phyloP scores from a whole-genome alignment of 2,888 invertebrate species.

The Dasypolia templi region DNA sequence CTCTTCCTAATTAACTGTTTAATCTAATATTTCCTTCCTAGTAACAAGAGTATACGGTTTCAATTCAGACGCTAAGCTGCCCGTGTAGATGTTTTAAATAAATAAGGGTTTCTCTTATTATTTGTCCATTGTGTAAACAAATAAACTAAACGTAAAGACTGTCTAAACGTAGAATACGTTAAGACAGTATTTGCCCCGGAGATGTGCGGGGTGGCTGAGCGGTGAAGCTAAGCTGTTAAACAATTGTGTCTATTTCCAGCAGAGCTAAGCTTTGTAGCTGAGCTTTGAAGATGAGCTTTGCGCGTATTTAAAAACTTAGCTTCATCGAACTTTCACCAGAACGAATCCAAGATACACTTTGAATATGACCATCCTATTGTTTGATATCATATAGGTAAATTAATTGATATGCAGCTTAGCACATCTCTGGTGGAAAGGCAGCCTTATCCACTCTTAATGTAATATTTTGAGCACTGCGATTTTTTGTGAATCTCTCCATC shows the following conservation, averaged over 20 bases:
- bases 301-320: not conserved
- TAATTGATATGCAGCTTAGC: not conserved
- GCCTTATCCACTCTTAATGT: not conserved
- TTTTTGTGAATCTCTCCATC: not conserved
- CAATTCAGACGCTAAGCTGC: not conserved
- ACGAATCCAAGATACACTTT: not conserved
- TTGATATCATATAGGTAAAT: not conserved
- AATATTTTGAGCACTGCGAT: slow-evolving; percentile 12
- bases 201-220: not conserved
- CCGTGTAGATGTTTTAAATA: not conserved
- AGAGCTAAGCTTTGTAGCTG: not conserved
- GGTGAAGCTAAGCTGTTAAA: not conserved
- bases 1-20: not conserved
- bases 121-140: not conserved
- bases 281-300: not conserved
- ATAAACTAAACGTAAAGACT: no score
- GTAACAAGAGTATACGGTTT: not conserved
- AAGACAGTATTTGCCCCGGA: not conserved
- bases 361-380: not conserved
- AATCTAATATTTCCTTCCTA: not conserved
- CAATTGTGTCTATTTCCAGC: not conserved
- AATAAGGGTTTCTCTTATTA: not conserved
- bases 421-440: not conserved
- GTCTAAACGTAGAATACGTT: not conserved
- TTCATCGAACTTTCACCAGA: not conserved